Conservation (phyloP, 1,140 invertebrate species). For the Lepidotrigona ventralis region DNA sequence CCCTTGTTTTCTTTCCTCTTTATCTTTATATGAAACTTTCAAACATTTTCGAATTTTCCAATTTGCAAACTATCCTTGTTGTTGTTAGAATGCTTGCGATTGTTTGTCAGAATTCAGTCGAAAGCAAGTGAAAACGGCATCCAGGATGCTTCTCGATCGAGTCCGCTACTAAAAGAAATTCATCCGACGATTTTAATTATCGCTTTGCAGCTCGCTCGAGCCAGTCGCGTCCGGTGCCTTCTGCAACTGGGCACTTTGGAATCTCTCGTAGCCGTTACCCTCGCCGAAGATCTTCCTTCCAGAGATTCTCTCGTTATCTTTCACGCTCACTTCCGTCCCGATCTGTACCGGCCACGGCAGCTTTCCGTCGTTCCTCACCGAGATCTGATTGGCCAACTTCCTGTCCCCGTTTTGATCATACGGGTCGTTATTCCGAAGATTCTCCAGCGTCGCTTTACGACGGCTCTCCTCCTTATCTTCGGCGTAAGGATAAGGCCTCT, state of each 20-base stretch:
- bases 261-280: conserved; percentile 69
- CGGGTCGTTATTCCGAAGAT: conserved; percentile 55
- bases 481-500: conserved; percentile 57
- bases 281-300: conserved; percentile 74
- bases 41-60: no score
- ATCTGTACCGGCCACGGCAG: conserved; percentile 78
- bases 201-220: conserved; percentile 59
- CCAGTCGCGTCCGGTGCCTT: conserved; percentile 59
- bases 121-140: neutral
- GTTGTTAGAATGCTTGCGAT: no score
- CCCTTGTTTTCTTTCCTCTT: no score
- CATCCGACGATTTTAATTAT: conserved; percentile 49
- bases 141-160: neutral
- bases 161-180: neutral
- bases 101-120: neutral
- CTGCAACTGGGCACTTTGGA: conserved; percentile 68
- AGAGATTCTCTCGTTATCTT: conserved; percentile 76
- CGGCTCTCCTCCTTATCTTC: conserved; percentile 50
- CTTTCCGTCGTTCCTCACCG: conserved; percentile 62
- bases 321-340: conserved; percentile 77
- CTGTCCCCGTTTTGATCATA: conserved; percentile 54
- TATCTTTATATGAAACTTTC: no score
- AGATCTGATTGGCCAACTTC: conserved; percentile 66
- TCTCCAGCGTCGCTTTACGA: conserved; percentile 56
- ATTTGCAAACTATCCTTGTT: no score